Base-by-base conservation (phyloP, 2,113 vertebrate species). In the Neodontobutis hainanensis region DNA sequence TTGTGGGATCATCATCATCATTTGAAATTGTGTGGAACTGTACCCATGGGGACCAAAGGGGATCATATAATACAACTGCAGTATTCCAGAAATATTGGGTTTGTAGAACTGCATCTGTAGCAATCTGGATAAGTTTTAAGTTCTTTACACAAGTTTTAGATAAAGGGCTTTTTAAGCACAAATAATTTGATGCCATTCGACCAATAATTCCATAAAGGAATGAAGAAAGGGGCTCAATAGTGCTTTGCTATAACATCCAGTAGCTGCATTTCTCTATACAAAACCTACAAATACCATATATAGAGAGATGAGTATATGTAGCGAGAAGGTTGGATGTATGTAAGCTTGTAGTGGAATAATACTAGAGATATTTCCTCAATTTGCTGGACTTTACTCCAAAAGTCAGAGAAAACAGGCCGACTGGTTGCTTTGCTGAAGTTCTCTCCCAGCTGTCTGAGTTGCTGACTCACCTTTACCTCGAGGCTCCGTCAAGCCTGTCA, bases 401-500 rank as follows among this genome's bases (percentile, higher is more conserved):
- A 77, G 65, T 63, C 65, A 62, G 55, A 68, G 44, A 67, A 27
- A 68, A 68, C 16, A 19, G 53, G 46, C 60, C 2, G 4, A 27
- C 57, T 66, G 49, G 8, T 6, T 59, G 60, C 47, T 74, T 62
- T 66, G 51, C 79, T 77, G n/a, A 8, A 53, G 67, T 52, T 45
- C 42, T 5, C 48, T 52, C 63, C 79, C 75, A 74, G 82, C 84
- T 16, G 70, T 61, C 46, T 46, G 15, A 69, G 75, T 57, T 80
- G 77, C 78, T 84, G 81, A 85, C 70, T 84, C 84, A 86, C 82
- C 81, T 83, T 77, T 65, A 48, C 70, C 82, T 73, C 35, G 53
- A 32, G 70, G 69, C 75, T 60, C 49, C 70, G 69, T 55, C 19
- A 53, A 56, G 32, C 65, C 45, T 36, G 65, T 42, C 46, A 40